Base-by-base conservation (phyloP, 2,113 vertebrate species). In the Caretta caretta region DNA sequence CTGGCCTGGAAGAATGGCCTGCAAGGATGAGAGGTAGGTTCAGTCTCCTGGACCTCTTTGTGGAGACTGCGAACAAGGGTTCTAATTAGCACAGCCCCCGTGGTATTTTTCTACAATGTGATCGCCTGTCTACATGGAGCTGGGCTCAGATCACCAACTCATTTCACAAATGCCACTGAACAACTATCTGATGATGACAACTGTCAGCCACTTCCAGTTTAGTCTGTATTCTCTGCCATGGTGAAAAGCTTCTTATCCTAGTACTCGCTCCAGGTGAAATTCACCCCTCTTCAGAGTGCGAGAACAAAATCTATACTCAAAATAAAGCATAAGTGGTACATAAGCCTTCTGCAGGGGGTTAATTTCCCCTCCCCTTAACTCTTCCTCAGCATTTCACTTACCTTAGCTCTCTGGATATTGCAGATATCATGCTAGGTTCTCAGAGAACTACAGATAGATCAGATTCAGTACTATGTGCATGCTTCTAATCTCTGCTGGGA, bases 391-490 rank as follows among this genome's bases (percentile, higher is more conserved):
- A 5, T n/a, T 84, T 27, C 42, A 4, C 8, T 29, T 69, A 76
- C 88, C 46, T 57, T 87, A 0, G 0, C 24, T 80, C 54, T 80
- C 57, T n/a, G 0, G 1, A 35, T 42, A 51, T 5, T 0, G 1
- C 10, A 54, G 54, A 1, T 92, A 19, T 80, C 10, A 0, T 0
- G 1, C 27, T 27, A 56, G 50, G 22, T 75, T 24, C 31, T 86
- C 25, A 80, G 62, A 19, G 53, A 54, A 0, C 14, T 9, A 51
- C 14, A 2, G 75, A 35, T 81, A 53, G 2, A 2, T 0, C 57
- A 20, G 81, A n/a, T 20, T 0, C 0, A 0, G 0, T 54, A 31
- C 79, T 0, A 0, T 31, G 22, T 12, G n/a, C 0, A 0, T 0
- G 0, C 0, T 0, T 75, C 2, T 1, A 0, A n/a, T 65, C 83